These are phyloP conservation scores for Sarcophaga carnaria DNA, from an alignment of 2,888 invertebrate genomes.

Conservation along the genomic window DNA sequence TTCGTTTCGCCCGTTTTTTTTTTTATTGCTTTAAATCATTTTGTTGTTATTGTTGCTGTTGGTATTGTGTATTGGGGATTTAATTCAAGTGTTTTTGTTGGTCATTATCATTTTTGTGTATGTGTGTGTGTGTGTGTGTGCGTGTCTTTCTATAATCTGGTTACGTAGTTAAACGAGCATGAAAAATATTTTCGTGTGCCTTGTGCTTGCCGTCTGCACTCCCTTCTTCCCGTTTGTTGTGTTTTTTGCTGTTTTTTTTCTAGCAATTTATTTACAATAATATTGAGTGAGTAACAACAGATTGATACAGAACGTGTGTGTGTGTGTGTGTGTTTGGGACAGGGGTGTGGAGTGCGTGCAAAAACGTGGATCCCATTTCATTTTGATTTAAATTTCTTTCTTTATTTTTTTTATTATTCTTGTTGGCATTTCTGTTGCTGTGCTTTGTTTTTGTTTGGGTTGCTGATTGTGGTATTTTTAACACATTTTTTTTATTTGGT, in stretches of 20 bases:
- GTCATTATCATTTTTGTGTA: neutral
- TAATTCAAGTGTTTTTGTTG: neutral
- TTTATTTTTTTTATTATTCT: neutral
- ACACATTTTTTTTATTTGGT: neutral
- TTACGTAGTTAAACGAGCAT: slow-evolving; percentile 17
- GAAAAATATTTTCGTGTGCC: neutral
- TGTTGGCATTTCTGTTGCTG: neutral
- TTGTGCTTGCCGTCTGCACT: neutral
- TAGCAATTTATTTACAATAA: neutral
- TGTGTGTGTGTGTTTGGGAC: neutral
- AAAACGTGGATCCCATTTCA: neutral
- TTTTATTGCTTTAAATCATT: slow-evolving; percentile 23
- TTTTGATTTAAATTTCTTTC: neutral
- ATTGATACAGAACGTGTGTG: neutral
- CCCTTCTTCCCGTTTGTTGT: neutral
- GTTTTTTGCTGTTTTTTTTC: neutral
- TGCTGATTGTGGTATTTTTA: slow-evolving; percentile 2
- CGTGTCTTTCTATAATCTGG: slow-evolving; percentile 15
- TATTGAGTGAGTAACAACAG: neutral
- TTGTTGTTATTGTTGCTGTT: slow-evolving; percentile 12
- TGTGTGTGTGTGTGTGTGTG: neutral
- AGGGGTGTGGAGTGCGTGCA: neutral
- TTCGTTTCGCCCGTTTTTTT: neutral
- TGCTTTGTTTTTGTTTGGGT: neutral
- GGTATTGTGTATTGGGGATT: neutral